Conservation (phyloP, 2,888 invertebrate species). For the Xestoiulus laeticollis region DNA sequence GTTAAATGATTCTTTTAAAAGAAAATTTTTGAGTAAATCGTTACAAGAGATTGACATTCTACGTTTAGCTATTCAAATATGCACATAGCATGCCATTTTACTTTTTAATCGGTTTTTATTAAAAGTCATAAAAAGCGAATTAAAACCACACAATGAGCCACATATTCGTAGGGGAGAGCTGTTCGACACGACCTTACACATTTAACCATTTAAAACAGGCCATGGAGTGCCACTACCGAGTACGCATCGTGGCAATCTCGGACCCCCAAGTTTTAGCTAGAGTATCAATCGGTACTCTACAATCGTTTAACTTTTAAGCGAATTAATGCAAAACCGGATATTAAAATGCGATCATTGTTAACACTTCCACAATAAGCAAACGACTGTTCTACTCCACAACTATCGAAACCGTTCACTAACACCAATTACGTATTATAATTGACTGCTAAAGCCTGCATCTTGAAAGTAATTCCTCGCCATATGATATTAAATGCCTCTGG, state of each 20-base stretch:
- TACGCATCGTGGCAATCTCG: background rate
- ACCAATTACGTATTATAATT: constrained; percentile 28
- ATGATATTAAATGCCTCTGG: background rate
- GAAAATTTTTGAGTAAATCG: background rate
- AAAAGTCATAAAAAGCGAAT: background rate
- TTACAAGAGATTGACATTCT: background rate
- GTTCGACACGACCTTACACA: background rate
- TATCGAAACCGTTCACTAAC: constrained; percentile 21
- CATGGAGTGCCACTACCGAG: too few species aligned
- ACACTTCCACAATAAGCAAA: constrained; percentile 33
- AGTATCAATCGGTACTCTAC: background rate
- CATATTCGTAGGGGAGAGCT: background rate
- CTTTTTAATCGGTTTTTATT: background rate
- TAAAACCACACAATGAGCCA: background rate
- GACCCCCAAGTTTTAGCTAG: background rate
- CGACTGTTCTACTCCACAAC: background rate
- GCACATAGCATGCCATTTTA: background rate
- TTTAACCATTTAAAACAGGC: background rate
- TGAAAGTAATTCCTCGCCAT: background rate
- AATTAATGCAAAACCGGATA: background rate
- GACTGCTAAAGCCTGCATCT: constrained; percentile 1
- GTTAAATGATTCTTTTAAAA: too few species aligned
- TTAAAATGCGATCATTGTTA: background rate
- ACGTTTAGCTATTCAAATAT: background rate
- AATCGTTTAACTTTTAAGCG: background rate